Base-by-base conservation (phyloP, 2,797 vertebrate genomes). In the Chloroceryle amazona region DNA sequence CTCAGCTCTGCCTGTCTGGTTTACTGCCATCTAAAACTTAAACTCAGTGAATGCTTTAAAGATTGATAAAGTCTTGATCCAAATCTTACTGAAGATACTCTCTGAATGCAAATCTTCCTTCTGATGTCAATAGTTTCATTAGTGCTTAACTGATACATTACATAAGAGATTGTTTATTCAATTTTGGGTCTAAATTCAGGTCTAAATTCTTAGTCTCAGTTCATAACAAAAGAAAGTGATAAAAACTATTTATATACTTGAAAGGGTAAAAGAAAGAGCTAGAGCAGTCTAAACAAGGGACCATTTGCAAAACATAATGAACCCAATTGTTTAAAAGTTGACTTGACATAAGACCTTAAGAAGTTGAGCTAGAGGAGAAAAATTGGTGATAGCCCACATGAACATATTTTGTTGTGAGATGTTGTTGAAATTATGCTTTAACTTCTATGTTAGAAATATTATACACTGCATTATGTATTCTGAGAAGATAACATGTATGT, bases 1-100 rank as follows among this genome's bases (percentile, higher is more conserved):
- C 61, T 90, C 72, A 65, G 18, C 52, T 93, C n/a, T 81, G 57
- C 28, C 65, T 81, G 33, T 83, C 72, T 86, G 79, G 37, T 91
- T 94, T 91, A 74, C 55, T 65, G 68, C 37, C 44, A 81, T 57
- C 83, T 78, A 51, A 46, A 88, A 86, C 72, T 81, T 76, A 54
- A 86, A 71, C 13, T 44, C 72, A 19, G 14, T 72, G 61, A 93
- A 79, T 29, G 26, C 26, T 86, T 94, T 62, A 72, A 89, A 31
- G 33, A 18, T 31, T 29, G 37, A 19, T 81, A 14, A 84, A 29
- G 41, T 84, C 94, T 89, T 81, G 70, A 89, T 84, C 37, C n/a
- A 51, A 2, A 84, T 94, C 75, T 81, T 26, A 23, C 6, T 65
- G 41, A 68, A 39, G 62, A 46, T 41, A 42, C 7, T 62, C 7